Base-by-base conservation (phyloP, 2,113 vertebrate species). In the Platysteira castanea region DNA sequence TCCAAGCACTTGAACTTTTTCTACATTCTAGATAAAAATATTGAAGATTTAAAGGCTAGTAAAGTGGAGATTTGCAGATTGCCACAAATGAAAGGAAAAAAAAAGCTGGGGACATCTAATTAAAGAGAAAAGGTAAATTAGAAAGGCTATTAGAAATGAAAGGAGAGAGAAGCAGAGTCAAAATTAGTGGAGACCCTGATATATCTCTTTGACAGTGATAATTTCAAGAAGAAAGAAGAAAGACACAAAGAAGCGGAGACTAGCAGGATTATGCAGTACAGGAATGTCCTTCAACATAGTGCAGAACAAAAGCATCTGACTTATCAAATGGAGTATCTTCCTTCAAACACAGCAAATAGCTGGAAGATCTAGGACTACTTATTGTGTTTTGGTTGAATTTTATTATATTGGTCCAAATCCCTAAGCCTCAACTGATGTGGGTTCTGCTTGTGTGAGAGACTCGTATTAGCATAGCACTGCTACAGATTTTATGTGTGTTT, bases 61-160 rank as follows among this genome's bases (percentile, higher is more conserved):
- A 68, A 79, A 85, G 26, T 7, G 18, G 37, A 69, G 18, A 54
- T 39, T 39, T 91, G 9, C 10, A 53, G 46, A 65, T 31, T 76
- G 7, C 4, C 12, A 42, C 15, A 70, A 71, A 35, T 50, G 9
- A 30, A 71, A 35, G 46, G 9, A 30, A 28, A 67, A n/a, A 31
- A 27, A 26, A 31, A 17, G 10, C 4, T 6, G 1, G 2, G 1
- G 13, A 39, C 3, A 4, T 23, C 24, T 28, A 79, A 57, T 49
- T 56, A 73, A 71, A 39, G 19, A 65, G 20, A 50, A 84, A 65
- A 86, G 9, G 27, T 46, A 89, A 64, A 77, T 80, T 16, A 46
- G 33, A 86, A 84, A 73, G 10, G 6, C 13, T 52, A 6, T 70
- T 46, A 92, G 49, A 93, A 76, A 69, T 50, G 8, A 74, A 77